Percentiles rank a stretch among this genome's conserved stretches.
Conservation (phyloP, 2,797 vertebrate species). For the Petrocephalus schoutedeni region DNA sequence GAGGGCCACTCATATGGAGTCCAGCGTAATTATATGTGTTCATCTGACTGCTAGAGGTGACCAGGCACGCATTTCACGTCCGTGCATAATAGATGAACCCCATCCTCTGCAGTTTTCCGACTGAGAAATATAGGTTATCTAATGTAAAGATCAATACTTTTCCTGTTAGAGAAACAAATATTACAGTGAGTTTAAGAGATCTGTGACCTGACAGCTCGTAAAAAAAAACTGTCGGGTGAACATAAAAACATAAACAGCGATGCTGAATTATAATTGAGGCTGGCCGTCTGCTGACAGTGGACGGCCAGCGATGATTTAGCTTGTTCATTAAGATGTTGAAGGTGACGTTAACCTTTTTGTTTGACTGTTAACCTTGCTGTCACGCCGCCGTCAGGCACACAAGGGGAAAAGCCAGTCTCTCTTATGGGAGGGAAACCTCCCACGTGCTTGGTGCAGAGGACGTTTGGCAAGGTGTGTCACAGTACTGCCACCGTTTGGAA, state of each 20-base stretch:
- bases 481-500: background rate
- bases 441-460: background rate
- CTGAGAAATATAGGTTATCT: constrained; percentile 90
- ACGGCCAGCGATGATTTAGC: constrained; percentile 54
- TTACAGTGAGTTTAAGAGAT: constrained; percentile 74
- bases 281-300: constrained; percentile 36
- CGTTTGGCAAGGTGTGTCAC: background rate
- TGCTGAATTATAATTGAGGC: constrained; percentile 41
- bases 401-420: constrained; percentile 15
- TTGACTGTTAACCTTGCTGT: constrained; percentile 56
- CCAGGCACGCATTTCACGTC: constrained; percentile 55
- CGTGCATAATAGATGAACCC: constrained; percentile 78
- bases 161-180: constrained; percentile 78
- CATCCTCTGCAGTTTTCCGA: constrained; percentile 91
- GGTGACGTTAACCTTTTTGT: constrained; percentile 63
- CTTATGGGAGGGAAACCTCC: no score
- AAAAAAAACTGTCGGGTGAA: constrained; percentile 64
- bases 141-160: constrained; percentile 98
- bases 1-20: constrained; percentile 61
- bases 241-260: constrained; percentile 36
- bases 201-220: constrained; percentile 66
- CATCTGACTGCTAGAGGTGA: constrained; percentile 73
- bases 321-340: constrained; percentile 63
- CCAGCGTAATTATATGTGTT: constrained; percentile 77
- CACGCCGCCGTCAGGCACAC: background rate